A percentile compares a stretch with the other conserved stretches of the same genome.
Conservation (phyloP, 2,888 invertebrate species). For the Toxonevra muliebris region DNA sequence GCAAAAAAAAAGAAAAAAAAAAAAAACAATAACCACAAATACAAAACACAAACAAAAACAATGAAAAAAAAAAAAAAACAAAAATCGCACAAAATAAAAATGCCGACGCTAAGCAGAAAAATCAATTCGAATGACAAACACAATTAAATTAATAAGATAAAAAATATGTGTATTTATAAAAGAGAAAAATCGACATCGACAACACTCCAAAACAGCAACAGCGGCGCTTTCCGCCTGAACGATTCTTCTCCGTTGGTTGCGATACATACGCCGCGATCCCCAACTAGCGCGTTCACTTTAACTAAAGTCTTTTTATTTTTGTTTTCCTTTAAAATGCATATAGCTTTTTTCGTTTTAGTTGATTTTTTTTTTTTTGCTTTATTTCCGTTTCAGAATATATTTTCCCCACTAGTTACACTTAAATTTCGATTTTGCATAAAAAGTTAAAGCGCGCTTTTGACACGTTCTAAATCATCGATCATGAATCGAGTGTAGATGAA, state of each 20-base stretch:
- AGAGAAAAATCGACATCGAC: not conserved
- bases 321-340: too few species aligned
- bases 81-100: slow-evolving; percentile 4
- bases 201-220: not conserved
- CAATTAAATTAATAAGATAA: slow-evolving; percentile 6
- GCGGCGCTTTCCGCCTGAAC: not conserved
- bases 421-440: not conserved
- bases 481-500: too few species aligned
- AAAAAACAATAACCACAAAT: not conserved
- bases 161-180: not conserved
- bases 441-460: not conserved
- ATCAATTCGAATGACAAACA: not conserved
- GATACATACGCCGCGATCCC: too few species aligned
- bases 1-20: too few species aligned
- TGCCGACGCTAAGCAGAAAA: slow-evolving; percentile 25
- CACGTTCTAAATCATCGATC: too few species aligned
- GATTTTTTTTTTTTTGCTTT: too few species aligned
- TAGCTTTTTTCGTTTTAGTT: too few species aligned
- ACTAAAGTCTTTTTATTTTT: too few species aligned
- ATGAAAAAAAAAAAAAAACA: not conserved
- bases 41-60: not conserved
- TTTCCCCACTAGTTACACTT: too few species aligned
- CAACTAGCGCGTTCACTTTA: too few species aligned
- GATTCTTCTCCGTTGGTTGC: not conserved
- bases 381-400: too few species aligned